Conservation (phyloP, 2,888 invertebrate genomes). For the Sturmia bella region DNA sequence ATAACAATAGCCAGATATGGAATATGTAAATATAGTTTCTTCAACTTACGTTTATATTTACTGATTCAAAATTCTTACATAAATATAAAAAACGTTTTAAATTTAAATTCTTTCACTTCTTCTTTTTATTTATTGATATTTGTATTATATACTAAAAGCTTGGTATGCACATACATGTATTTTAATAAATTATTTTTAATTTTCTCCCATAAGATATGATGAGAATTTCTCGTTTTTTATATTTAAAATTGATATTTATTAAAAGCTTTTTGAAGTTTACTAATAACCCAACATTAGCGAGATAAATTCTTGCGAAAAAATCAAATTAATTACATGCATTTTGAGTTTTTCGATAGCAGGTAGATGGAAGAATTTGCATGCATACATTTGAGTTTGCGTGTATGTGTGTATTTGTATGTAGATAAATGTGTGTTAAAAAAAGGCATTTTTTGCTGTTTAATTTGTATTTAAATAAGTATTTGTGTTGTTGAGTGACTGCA, state of each 20-base stretch:
- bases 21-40: constrained; percentile 5
- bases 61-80: not conserved
- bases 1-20: constrained; percentile 12
- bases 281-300: constrained; percentile 60
- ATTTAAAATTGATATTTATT: constrained; percentile 39
- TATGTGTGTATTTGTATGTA: no score
- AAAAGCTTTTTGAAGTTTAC: constrained; percentile 70
- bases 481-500: no score
- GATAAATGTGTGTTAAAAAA: no score
- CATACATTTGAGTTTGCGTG: no score
- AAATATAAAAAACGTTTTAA: constrained; percentile 15
- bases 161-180: no score
- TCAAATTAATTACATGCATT: constrained; percentile 61
- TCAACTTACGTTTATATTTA: not conserved
- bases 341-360: constrained; percentile 60
- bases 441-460: no score
- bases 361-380: constrained; percentile 46
- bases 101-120: constrained; percentile 51
- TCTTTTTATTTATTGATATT: not conserved
- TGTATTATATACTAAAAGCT: constrained; percentile 33
- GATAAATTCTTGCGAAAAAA: constrained; percentile 48
- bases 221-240: constrained; percentile 15
- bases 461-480: no score
- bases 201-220: constrained; percentile 42
- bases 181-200: constrained; percentile 61